Conservation (phyloP, 2,113 vertebrate genomes). For the Petrocephalus zakoni region DNA sequence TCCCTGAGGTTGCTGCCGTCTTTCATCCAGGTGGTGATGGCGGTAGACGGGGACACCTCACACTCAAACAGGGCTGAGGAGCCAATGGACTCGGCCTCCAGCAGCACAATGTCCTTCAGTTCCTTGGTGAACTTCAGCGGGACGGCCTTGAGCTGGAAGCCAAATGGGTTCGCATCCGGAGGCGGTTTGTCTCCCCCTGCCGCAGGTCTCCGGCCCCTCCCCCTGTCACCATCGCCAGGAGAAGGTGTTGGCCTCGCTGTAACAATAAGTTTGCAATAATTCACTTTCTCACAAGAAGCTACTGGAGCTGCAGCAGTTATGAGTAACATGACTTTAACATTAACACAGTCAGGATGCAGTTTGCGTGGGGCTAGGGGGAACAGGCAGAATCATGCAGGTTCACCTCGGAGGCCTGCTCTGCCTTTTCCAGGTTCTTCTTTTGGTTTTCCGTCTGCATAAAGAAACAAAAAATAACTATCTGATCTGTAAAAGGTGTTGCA, state of each 20-base stretch:
- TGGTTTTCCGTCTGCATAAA: conserved; percentile 81
- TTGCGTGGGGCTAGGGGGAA: background rate
- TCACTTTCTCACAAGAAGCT: background rate
- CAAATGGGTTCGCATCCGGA: conserved; percentile 81
- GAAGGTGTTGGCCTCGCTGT: conserved; percentile 89
- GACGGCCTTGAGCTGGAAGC: conserved; percentile 91
- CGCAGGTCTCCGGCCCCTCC: conserved; percentile 79
- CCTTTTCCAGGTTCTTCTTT: conserved; percentile 77
- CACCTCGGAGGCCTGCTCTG: conserved; percentile 84
- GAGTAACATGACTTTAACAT: too few relatives aligned
- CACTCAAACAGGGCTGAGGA: conserved; percentile 92
- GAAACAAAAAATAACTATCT: conserved; percentile 47
- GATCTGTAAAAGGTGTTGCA: background rate
- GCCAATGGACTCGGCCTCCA: conserved; percentile 89
- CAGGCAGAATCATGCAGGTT: conserved; percentile 29
- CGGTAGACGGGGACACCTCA: conserved; percentile 91
- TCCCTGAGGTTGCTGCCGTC: conserved; percentile 87
- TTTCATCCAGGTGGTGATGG: conserved; percentile 90
- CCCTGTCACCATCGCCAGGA: conserved; percentile 80
- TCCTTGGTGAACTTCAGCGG: conserved; percentile 91
- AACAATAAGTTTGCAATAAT: background rate
- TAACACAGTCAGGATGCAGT: background rate
- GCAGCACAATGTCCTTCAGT: conserved; percentile 81
- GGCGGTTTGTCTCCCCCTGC: conserved; percentile 86
- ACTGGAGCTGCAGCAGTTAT: background rate